Evolutionary conservation across 2,113 vertebrate genomes (phyloP), one percentile per base, ranked within the genome.

Genomic region (Gopherus flavomarginatus): DNA sequence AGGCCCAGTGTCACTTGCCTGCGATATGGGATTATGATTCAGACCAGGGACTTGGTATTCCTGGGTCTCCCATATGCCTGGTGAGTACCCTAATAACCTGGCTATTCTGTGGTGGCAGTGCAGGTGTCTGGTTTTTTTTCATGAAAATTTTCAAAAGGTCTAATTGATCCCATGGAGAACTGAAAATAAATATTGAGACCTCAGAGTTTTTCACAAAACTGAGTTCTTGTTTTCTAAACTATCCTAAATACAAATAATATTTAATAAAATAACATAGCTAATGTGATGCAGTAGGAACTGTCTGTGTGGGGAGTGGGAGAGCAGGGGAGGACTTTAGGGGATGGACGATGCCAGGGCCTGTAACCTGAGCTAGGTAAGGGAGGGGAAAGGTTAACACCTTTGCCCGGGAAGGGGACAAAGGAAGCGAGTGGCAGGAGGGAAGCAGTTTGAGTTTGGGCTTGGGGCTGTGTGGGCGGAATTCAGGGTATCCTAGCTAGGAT

Each of bases 231-330:
- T 78, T 53, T 54, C 7, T 5, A 26, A 65, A 29, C 62, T 83
- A 11, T 9, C 57, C 57, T 62, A 35, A 81, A 86, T 11, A 59
- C 27, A 95, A 92, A 59, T 8, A 1, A 10, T 22, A 1, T 5
- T 81, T 53, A 21, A n/a, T 62, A 53, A 81, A n/a, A n/a, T 0
- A 1, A 14, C 38, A 24, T 24, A 16, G n/a, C n/a, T n/a, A n/a
- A n/a, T n/a, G n/a, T n/a, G n/a, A n/a, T n/a, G n/a, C n/a, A n/a
- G n/a, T n/a, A n/a, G n/a, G n/a, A n/a, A n/a, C n/a, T n/a, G n/a
- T n/a, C n/a, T n/a, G n/a, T n/a, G n/a, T n/a, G n/a, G n/a, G n/a
- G n/a, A n/a, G n/a, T n/a, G n/a, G n/a, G n/a, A n/a, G n/a, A n/a
- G n/a, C n/a, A n/a, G n/a, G n/a, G n/a, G n/a, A n/a, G n/a, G n/a